Conservation (phyloP, 2,113 vertebrate genomes). For the Turdus rufiventris region DNA sequence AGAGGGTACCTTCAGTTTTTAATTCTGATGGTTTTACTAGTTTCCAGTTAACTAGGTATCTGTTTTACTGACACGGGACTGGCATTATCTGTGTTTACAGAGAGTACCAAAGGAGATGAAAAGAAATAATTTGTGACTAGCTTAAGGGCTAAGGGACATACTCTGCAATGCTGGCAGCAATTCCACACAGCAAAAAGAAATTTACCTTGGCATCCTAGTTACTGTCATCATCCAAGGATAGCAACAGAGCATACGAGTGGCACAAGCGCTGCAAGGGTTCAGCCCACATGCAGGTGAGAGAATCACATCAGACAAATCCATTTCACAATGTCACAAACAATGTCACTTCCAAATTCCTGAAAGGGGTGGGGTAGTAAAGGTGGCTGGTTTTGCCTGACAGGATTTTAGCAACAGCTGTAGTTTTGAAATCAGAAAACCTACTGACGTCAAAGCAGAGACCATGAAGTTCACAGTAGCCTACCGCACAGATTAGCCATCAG, state of each 20-base stretch:
- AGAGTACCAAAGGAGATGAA: not conserved
- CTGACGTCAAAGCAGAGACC: not conserved
- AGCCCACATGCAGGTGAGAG: not conserved
- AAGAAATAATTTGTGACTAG: not conserved
- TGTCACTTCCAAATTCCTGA: not conserved
- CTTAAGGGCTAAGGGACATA: not conserved
- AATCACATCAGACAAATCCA: not conserved
- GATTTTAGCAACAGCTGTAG: not conserved
- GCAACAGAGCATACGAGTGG: not conserved
- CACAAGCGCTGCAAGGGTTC: not conserved
- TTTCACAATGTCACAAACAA: not conserved
- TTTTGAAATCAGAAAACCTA: not conserved
- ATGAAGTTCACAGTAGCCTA: not conserved
- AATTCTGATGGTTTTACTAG: not conserved
- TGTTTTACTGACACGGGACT: not conserved
- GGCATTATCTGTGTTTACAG: not conserved
- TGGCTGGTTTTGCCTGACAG: not conserved
- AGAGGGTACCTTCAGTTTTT: not conserved
- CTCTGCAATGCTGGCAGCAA: not conserved
- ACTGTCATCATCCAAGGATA: not conserved
- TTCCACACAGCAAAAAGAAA: not conserved
- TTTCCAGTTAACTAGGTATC: not conserved
- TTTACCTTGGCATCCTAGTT: not conserved
- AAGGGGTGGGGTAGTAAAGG: not conserved
- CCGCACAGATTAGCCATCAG: not conserved